Evolutionary conservation across 2,888 invertebrate species (phyloP), one percentile per base, ranked within the genome.

Genomic region (Micropterix aruncella): DNA sequence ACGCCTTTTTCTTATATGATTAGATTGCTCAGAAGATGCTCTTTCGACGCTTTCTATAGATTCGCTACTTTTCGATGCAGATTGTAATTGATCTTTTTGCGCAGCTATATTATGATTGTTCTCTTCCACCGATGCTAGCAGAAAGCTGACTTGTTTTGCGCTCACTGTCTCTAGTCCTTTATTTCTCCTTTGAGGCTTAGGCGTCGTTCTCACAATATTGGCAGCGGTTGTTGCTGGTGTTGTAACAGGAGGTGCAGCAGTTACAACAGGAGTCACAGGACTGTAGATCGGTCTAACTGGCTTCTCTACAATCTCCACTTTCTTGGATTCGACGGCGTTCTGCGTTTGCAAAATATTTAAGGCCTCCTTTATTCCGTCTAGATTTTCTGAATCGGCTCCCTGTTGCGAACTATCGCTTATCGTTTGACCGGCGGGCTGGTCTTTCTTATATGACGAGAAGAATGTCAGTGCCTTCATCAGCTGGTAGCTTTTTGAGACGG

Each of bases 401-500:
- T 36, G 40, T n/a, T 43, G 40, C 4, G 37, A 15, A 16, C 46
- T 50, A 18, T 41, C 37, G 19, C 37, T 45, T 12, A 27, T 7
- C 12, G 39, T 45, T 16, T 50, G 48, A 9, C 44, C 47, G 17
- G 44, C 47, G 19, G 48, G 52, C 14, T 48, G 58, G 44, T 81
- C 79, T 55, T 83, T 86, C 57, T 83, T 85, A 57, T 87, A 88
- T 19, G 83, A 79, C 0, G 89, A 88, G 66, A 90, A 90, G 68
- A 90, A 90, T 1, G 89, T 88, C 7, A 91, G 65, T 0, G 89
- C 89, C 60, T 89, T 89, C 86, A 91, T 90, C 3, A 91, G 70
- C 61, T 91, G 90, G 60, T 90, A 91, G 60, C 89, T 90, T 64
- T 91, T 90, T 19, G 90, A 90, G 43, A 91, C 83, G 0, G 90